Evolutionary conservation across 2,888 invertebrate species (phyloP).

Genomic region (Ennomos erosarius): DNA sequence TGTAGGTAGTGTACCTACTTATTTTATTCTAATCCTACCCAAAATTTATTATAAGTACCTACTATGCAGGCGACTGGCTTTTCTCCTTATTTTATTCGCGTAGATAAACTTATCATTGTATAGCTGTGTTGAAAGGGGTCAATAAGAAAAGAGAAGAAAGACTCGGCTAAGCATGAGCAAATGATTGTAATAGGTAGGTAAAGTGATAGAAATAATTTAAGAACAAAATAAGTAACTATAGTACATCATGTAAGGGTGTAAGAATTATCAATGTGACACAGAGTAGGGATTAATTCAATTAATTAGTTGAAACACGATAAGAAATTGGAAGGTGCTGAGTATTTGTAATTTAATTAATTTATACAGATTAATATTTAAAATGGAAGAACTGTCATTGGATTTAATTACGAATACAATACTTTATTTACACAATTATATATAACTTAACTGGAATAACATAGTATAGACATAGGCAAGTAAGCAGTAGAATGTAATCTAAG

Average conservation of each 20-base stretch:
- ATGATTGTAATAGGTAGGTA: constrained; percentile 14
- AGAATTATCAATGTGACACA: constrained; percentile 9
- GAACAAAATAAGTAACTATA: constrained; percentile 10
- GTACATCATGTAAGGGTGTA: constrained; percentile 13
- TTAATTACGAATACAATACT: constrained; percentile 6
- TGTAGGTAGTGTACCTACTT: too few relatives aligned
- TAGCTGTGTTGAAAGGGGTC: constrained; percentile 56
- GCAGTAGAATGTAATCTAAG: not conserved
- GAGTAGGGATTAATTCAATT: constrained; percentile 15
- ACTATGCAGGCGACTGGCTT: constrained; percentile 50
- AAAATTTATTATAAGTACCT: constrained; percentile 21
- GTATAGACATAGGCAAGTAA: not conserved
- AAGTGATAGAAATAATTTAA: constrained; percentile 10
- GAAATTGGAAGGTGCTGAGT: constrained; percentile 6
- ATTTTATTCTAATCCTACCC: not conserved
- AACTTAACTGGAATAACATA: constrained; percentile 8
- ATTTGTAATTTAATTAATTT: constrained; percentile 9
- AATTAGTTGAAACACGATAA: constrained; percentile 25
- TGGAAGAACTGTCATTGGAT: constrained; percentile 6
- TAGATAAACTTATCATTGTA: constrained; percentile 57
- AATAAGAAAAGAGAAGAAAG: constrained; percentile 54
- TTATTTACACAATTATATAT: constrained; percentile 1
- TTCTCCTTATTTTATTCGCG: constrained; percentile 32
- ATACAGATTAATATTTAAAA: constrained; percentile 3
- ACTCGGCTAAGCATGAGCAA: constrained; percentile 59